Base-by-base conservation (phyloP, 2,888 invertebrate genomes). In the Acheta domesticus region DNA sequence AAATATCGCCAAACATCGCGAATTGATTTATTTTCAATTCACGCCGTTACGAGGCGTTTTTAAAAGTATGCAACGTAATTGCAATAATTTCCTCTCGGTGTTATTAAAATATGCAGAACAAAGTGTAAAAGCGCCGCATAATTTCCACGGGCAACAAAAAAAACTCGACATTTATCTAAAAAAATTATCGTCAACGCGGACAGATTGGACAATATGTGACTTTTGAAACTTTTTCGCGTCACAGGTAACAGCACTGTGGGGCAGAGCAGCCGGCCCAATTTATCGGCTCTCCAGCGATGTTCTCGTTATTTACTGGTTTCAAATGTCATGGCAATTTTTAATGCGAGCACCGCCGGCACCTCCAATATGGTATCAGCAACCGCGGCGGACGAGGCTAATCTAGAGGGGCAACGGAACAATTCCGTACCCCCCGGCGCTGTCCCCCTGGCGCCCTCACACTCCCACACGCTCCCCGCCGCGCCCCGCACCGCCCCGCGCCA, bases 1-100 rank as follows among this genome's bases (percentile, higher is more conserved):
- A 62, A 62, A 62, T 62, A 62, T 62, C 62, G 62, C 62, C 62
- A 62, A 62, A 62, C 62, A 62, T 62, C 62, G 62, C 62, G 62
- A 62, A 62, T 62, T 62, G 62, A 62, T 62, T 62, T 62, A 62
- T 62, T 62, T 62, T 62, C 62, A 62, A 62, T 62, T 62, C 62
- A 62, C 62, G n/a, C 62, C 62, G 62, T 62, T 62, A 62, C 62
- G 16, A 14, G 62, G 62, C 4, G 16, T 19, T 62, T 62, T 62
- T 16, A 62, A 62, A 62, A 62, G 62, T 62, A 62, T 62, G 62
- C 62, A 62, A 19, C 16, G 62, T 62, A 62, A 62, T 62, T 62
- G 62, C 16, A 16, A 62, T 16, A 62, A 62, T 62, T 62, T 62
- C 62, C 62, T 62, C 62, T 62, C 62, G 14, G 62, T 62, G 62